Conservation (phyloP, 2,797 vertebrate genomes). For the Bradypodion pumilum region DNA sequence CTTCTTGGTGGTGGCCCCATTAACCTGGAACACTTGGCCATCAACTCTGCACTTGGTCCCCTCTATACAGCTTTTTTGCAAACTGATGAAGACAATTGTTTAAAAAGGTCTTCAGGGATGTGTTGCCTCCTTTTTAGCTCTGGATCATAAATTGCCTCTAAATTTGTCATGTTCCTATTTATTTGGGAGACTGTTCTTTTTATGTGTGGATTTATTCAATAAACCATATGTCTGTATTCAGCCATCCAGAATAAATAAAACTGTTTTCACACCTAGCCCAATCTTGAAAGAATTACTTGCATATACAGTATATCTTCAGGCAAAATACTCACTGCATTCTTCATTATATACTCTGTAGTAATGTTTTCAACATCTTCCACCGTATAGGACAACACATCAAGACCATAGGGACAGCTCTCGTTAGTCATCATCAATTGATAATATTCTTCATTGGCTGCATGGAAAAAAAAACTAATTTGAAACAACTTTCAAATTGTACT, state of each 20-base stretch:
- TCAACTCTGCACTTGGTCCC: too few species aligned
- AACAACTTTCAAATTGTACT: background rate
- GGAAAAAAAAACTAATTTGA: constrained; percentile 31
- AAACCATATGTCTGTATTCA: too few species aligned
- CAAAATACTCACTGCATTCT: constrained; percentile 84
- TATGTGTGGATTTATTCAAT: too few species aligned
- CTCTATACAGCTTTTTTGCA: too few species aligned
- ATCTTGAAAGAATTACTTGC: background rate
- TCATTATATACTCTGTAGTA: constrained; percentile 89
- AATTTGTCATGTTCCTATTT: too few species aligned
- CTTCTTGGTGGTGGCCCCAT: too few species aligned
- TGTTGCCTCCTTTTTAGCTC: too few species aligned
- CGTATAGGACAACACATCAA: constrained; percentile 87
- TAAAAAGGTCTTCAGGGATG: too few species aligned
- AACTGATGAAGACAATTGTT: too few species aligned
- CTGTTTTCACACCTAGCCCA: background rate
- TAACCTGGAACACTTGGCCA: too few species aligned
- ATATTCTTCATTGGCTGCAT: constrained; percentile 92
- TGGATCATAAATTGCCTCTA: too few species aligned
- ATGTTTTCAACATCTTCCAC: constrained; percentile 88
- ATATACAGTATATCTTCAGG: fast-evolving
- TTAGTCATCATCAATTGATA: constrained; percentile 90
- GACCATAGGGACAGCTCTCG: constrained; percentile 82
- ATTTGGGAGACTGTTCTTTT: too few species aligned
- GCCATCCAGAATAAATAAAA: background rate